Evolutionary conservation across 1,140 invertebrate species (phyloP).

Genomic region (Telenomus remus): DNA sequence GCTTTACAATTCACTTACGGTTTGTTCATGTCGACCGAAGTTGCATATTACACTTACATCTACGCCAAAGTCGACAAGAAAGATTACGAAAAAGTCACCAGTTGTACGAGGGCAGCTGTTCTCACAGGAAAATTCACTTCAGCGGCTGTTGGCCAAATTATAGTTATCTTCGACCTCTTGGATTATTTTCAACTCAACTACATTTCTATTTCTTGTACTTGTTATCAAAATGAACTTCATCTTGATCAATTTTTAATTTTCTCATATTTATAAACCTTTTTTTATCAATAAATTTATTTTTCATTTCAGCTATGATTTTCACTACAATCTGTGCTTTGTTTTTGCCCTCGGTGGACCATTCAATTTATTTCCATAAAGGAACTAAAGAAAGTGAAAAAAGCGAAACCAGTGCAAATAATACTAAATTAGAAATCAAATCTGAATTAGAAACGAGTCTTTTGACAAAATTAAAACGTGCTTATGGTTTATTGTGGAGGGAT

Average conservation of each 20-base stretch:
- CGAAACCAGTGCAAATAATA: slow-evolving; percentile 7
- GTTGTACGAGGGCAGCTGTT: slow-evolving; percentile 83
- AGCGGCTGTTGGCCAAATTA: slow-evolving; percentile 80
- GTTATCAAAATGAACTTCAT: slow-evolving; percentile 37
- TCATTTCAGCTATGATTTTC: too few relatives aligned
- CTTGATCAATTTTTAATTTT: slow-evolving; percentile 7
- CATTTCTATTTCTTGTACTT: slow-evolving; percentile 80
- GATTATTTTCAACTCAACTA: slow-evolving; percentile 83
- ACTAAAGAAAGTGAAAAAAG: slow-evolving; percentile 27
- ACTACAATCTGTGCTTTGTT: slow-evolving; percentile 85
- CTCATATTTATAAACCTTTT: too few relatives aligned
- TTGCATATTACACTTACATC: slow-evolving; percentile 95
- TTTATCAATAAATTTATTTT: too few relatives aligned
- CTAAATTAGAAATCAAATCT: slow-evolving; percentile 7
- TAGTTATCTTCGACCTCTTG: slow-evolving; percentile 79
- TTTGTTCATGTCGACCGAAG: slow-evolving; percentile 89
- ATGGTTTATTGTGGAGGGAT: slow-evolving; percentile 80
- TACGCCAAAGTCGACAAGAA: slow-evolving; percentile 90
- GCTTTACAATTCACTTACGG: slow-evolving; percentile 82
- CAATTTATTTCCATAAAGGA: slow-evolving; percentile 83
- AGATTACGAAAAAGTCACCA: slow-evolving; percentile 86
- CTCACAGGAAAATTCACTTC: slow-evolving; percentile 84
- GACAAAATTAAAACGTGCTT: slow-evolving; percentile 63
- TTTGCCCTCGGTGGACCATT: slow-evolving; percentile 84
- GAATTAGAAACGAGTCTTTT: slow-evolving; percentile 29